phyloP scores from a whole-genome alignment of 2,888 invertebrate species.

The Hypolimnas misippus region DNA sequence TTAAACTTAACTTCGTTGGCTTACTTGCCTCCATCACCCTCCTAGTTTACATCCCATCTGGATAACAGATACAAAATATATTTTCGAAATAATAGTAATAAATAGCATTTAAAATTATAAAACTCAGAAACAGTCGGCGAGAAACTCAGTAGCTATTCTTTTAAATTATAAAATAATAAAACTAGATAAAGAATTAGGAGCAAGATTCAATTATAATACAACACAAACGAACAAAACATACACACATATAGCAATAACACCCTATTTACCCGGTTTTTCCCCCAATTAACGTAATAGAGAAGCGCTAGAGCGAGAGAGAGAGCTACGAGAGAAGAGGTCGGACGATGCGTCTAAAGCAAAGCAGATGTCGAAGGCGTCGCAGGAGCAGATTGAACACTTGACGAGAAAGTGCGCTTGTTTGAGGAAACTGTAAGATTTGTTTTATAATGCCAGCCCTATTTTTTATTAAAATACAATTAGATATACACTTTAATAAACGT shows the following conservation, averaged over 20 bases:
- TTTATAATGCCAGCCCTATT: constrained; percentile 8
- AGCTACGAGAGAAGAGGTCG: constrained; percentile 66
- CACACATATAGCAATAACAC: constrained; percentile 14
- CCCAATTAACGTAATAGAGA: constrained; percentile 63
- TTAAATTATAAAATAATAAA: too few relatives aligned
- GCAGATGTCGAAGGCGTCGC: constrained; percentile 76
- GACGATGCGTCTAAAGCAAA: constrained; percentile 71
- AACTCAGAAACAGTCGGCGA: too few relatives aligned
- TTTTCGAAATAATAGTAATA: too few relatives aligned
- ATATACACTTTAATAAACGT: too few relatives aligned
- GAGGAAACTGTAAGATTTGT: constrained; percentile 85
- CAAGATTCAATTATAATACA: background rate
- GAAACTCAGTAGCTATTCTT: too few relatives aligned
- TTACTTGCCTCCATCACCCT: too few relatives aligned
- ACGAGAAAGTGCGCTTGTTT: constrained; percentile 85
- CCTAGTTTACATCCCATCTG: too few relatives aligned
- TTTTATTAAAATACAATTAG: constrained; percentile 13
- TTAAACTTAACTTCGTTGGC: too few relatives aligned
- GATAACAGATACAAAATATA: too few relatives aligned
- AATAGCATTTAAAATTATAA: too few relatives aligned
- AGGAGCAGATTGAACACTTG: constrained; percentile 84
- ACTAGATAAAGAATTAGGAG: too few relatives aligned
- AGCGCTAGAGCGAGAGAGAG: constrained; percentile 75
- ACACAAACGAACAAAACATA: constrained; percentile 8
- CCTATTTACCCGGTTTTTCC: constrained; percentile 59